Base-by-base conservation (phyloP, 2,113 vertebrate genomes). In the Bubo scandiacus region DNA sequence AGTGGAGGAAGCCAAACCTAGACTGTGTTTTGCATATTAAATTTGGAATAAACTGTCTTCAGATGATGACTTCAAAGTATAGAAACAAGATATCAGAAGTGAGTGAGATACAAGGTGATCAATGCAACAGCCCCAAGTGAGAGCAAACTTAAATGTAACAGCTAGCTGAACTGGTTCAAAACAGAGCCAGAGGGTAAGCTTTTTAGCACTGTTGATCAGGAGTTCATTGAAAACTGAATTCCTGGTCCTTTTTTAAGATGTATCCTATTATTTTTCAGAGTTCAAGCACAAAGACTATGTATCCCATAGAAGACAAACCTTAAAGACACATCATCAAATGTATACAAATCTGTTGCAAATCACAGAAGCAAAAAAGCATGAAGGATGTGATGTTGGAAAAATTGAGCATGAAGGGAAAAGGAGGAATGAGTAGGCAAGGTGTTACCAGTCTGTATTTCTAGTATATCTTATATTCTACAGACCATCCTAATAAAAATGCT, bases 231-330 rank as follows among this genome's bases (percentile, higher is more conserved):
- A 75, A 17, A 4, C n/a, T 42, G 32, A 71, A 1, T 72, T 82
- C 6, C 19, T 67, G 0, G 6, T 54, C 1, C 2, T 10, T 36
- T 23, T 80, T 65, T 72, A 18, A n/a, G 5, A 21, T 52, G 3
- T 20, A 54, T 34, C 3, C 4, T 52, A 11, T 21, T 21, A 6
- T 68, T 73, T 75, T 83, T 8, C 16, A 73, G 6, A 43, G 3
- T 5, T 15, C 29, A 59, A 61, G 5, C 10, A 70, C 6, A 49
- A 86, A 80, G 18, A 21, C 12, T 14, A 1, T 55, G 4, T 15
- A 42, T 38, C 8, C 5, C 29, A 51, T 3, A 38, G 7, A 67
- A 72, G 11, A 1, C 15, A 71, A 72, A 77, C 6, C 16, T 36
- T 52, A 75, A 68, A 80, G 45, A 66, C 2, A 29, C 10, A 34